phyloP scores from a whole-genome alignment of 2,888 invertebrate species.

The Noctua janthina region DNA sequence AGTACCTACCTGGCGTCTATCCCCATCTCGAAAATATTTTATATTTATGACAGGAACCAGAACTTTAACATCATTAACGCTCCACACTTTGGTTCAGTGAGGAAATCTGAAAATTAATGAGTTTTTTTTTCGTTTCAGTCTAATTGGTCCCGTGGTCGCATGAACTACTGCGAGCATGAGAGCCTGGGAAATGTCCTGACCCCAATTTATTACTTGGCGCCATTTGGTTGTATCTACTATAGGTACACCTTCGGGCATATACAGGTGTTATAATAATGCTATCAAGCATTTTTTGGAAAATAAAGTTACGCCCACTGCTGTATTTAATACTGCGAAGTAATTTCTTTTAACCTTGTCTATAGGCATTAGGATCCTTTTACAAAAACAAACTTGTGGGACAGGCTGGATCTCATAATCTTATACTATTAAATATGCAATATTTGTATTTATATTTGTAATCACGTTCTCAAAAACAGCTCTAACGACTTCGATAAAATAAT shows the following conservation, averaged over 20 bases:
- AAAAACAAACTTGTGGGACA: not conserved
- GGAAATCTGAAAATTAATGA: not conserved
- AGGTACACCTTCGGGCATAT: not conserved
- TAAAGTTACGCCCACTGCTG: not conserved
- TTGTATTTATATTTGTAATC: too few species aligned
- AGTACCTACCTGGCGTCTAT: conserved; percentile 1
- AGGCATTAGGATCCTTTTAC: not conserved
- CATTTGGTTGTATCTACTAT: not conserved
- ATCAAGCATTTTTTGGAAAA: not conserved
- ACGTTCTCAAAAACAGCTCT: too few species aligned
- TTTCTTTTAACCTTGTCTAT: not conserved
- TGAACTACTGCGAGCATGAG: not conserved
- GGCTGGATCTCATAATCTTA: not conserved
- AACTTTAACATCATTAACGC: conserved; percentile 13
- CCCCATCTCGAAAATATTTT: conserved; percentile 15
- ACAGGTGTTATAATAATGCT: not conserved
- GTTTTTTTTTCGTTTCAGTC: not conserved
- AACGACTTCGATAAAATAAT: too few species aligned
- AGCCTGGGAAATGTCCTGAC: not conserved
- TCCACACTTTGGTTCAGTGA: not conserved
- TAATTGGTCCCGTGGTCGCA: not conserved
- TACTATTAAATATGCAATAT: too few species aligned
- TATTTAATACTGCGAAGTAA: not conserved
- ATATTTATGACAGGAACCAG: conserved; percentile 8
- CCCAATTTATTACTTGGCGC: not conserved